Evolutionary conservation across 2,797 vertebrate genomes (phyloP), one percentile per base, ranked within the genome.

Genomic region (Hoplostethus atlanticus): DNA sequence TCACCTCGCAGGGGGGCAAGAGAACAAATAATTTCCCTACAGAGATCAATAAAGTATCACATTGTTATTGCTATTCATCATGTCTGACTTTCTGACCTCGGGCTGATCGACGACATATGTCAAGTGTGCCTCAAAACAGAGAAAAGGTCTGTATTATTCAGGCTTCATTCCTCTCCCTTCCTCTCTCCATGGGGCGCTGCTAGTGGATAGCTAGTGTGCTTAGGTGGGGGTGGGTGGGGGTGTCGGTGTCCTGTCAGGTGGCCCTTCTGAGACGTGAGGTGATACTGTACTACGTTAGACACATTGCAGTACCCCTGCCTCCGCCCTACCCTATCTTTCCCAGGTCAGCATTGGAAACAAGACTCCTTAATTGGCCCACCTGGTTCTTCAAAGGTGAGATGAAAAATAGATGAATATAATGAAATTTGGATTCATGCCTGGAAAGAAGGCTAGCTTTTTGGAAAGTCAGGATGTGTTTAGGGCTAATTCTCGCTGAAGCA

Each of bases 351-450:
- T 36, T 71, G 46, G 7, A 58, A 63, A 71, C 30, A 51, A 68
- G 10, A 10, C 40, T 42, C 40, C 40, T 61, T 6, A 72, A 59
- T 66, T 66, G 30, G 36, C 47, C 38, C 61, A 13, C n/a, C 15
- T 6, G 36, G 36, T 40, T 42, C 21, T 40, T 25, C 25, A 55
- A 15, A 25, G 40, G 64, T 71, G 54, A 36, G 21, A 58, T 11
- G 40, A 31, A 63, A 44, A 50, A 31, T 13, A 15, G 6, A 51
- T 21, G n/a, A 56, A 36, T 56, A 6, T 28, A 51, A 58, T 68
- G 4, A 71, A 53, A 75, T 66, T 57, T 67, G 16, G 58, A 82
- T 60, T 69, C 7, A 21, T 68, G 7, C 6, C 9, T 53, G 21
- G 48, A 51, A 55, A 50, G 7, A 56, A 13, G 16, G 11, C 17